phyloP scores from a whole-genome alignment of 2,888 invertebrate species.

The Drosophila leonis region DNA sequence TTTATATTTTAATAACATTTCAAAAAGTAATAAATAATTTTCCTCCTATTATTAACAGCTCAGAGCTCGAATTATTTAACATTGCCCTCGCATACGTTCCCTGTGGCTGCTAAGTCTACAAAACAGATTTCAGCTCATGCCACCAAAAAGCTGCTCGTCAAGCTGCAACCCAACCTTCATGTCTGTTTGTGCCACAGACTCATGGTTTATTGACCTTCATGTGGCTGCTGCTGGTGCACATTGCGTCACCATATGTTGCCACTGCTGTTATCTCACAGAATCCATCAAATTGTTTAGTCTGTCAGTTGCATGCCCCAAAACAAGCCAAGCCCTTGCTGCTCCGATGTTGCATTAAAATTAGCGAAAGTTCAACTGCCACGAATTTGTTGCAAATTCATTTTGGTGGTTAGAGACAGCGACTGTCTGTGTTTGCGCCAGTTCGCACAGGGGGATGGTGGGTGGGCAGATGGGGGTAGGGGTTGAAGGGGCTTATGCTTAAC shows the following conservation, averaged over 20 bases:
- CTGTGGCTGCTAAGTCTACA: slow-evolving; percentile 1
- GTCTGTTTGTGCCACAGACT: slow-evolving; percentile 15
- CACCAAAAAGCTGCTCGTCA: slow-evolving; percentile 2
- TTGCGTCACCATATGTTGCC: slow-evolving; percentile 55
- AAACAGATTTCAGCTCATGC: slow-evolving; percentile 4
- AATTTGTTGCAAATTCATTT: not conserved
- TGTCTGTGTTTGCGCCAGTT: slow-evolving; percentile 18
- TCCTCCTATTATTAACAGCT: not conserved
- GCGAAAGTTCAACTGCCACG: slow-evolving; percentile 43
- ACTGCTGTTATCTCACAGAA: slow-evolving; percentile 45
- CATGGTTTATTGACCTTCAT: slow-evolving; percentile 64
- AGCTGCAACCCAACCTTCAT: not conserved
- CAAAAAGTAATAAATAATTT: too few species aligned
- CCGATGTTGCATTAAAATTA: slow-evolving; percentile 41
- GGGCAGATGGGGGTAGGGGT: not conserved
- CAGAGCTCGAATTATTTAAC: not conserved
- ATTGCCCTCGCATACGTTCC: not conserved
- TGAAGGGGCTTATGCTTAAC: not conserved
- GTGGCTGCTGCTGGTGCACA: slow-evolving; percentile 30
- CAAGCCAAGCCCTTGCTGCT: slow-evolving; percentile 4
- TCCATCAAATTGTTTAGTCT: slow-evolving; percentile 48
- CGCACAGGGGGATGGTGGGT: not conserved
- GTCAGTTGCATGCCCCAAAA: slow-evolving; percentile 25
- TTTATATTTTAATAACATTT: too few species aligned
- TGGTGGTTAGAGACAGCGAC: slow-evolving; percentile 1